Percentiles rank a stretch among this genome's conserved stretches.
Conservation (phyloP, 2,888 invertebrate genomes). For the Thalpophila matura region DNA sequence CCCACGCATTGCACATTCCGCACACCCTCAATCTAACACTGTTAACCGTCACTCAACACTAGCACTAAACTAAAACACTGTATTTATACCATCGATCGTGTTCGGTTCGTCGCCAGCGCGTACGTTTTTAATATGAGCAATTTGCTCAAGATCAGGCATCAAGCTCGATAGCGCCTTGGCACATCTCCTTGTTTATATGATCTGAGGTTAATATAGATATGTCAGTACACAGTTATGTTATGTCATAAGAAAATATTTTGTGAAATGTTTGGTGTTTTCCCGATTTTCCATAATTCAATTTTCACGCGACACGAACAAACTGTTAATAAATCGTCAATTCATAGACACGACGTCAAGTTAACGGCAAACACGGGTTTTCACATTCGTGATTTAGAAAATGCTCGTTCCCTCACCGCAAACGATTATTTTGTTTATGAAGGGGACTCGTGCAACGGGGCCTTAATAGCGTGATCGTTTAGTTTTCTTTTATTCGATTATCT, state of each 20-base stretch:
- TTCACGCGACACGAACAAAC: slow-evolving; percentile 44
- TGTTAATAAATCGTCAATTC: slow-evolving; percentile 65
- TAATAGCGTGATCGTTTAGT: slow-evolving; percentile 78
- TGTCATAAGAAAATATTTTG: background rate
- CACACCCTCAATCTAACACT: too few species aligned
- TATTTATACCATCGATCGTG: too few species aligned
- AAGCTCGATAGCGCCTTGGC: too few species aligned
- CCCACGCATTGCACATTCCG: too few species aligned
- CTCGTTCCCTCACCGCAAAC: slow-evolving; percentile 85
- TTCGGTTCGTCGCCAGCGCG: too few species aligned
- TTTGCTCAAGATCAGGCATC: too few species aligned
- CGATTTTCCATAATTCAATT: slow-evolving; percentile 28
- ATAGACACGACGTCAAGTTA: slow-evolving; percentile 67
- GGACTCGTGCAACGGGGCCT: slow-evolving; percentile 66
- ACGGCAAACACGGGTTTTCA: slow-evolving; percentile 80
- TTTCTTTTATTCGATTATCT: slow-evolving; percentile 73
- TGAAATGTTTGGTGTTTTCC: slow-evolving; percentile 3
- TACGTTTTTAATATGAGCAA: too few species aligned
- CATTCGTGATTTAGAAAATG: slow-evolving; percentile 87
- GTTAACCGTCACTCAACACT: too few species aligned
- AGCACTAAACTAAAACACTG: too few species aligned
- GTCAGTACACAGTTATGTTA: background rate
- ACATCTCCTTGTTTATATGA: too few species aligned
- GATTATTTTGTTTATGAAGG: slow-evolving; percentile 84
- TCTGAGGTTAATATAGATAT: too few species aligned